Percentiles rank a stretch among this genome's conserved stretches.
phyloP scores from a whole-genome alignment of 2,888 invertebrate species.

The Trichogramma evanescens region DNA sequence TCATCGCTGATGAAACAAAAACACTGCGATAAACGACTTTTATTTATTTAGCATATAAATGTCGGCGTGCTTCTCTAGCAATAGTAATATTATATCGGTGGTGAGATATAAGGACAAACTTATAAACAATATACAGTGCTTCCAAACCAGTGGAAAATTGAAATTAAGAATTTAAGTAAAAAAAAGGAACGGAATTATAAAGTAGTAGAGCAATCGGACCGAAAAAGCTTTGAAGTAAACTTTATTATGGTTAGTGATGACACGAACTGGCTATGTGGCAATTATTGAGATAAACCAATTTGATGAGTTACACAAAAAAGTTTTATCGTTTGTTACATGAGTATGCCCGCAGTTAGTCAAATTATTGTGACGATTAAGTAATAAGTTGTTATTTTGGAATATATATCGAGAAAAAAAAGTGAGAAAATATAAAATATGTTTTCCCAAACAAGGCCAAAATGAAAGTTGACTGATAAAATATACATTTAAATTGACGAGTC shows the following conservation, averaged over 20 bases:
- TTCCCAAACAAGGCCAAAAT: slow-evolving; percentile 18
- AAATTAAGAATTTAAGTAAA: slow-evolving; percentile 15
- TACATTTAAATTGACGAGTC: slow-evolving; percentile 11
- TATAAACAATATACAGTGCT: slow-evolving; percentile 28
- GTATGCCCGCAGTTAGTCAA: slow-evolving; percentile 21
- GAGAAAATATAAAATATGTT: neutral
- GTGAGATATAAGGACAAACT: too few species aligned
- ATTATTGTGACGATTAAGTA: slow-evolving; percentile 23
- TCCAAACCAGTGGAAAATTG: slow-evolving; percentile 29
- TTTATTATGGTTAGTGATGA: neutral
- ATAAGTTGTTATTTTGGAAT: slow-evolving; percentile 24
- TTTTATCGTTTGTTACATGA: slow-evolving; percentile 30
- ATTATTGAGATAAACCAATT: slow-evolving; percentile 19
- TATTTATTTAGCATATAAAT: too few species aligned
- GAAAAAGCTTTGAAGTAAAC: slow-evolving; percentile 1
- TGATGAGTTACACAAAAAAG: slow-evolving; percentile 23
- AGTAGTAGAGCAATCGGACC: neutral
- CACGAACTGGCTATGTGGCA: slow-evolving; percentile 21
- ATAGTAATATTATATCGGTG: too few species aligned
- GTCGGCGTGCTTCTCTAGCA: too few species aligned
- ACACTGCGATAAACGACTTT: too few species aligned
- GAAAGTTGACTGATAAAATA: slow-evolving; percentile 18
- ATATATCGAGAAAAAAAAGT: slow-evolving; percentile 10
- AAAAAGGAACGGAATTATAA: slow-evolving; percentile 13
- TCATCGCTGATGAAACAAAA: too few species aligned